Base-by-base conservation (phyloP, 2,113 vertebrate genomes). In the Gadus chalcogrammus region DNA sequence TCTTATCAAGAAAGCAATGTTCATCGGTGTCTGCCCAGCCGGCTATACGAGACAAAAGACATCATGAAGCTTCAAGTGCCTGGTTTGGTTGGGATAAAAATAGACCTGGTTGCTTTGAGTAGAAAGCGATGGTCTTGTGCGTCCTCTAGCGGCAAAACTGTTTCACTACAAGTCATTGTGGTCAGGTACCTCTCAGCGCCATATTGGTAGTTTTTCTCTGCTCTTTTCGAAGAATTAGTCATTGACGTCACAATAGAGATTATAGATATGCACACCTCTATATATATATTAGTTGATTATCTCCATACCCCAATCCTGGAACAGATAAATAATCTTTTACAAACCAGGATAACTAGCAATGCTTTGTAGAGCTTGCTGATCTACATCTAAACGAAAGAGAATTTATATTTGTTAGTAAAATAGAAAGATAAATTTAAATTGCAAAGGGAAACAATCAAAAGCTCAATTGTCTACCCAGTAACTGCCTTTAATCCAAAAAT, bases 21-120 rank as follows among this genome's bases (percentile, higher is more conserved):
- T 70, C 67, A 38, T 78, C 22, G 53, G 12, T 59, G 48, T 31
- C 65, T 65, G 66, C 59, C 38, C 24, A 55, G 71, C 63, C 77
- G 74, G 64, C 56, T 80, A 75, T 4, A 82, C 78, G 60, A 79
- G 71, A 82, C 78, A 80, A 85, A 84, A 82, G 55, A 83, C 73
- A 77, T 70, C 68, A 85, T 72, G 68, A 80, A 82, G 78, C 80
- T 78, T 74, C 64, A 79, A 82, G 78, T 85, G 76, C 82, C 76
- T 84, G 61, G 71, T 73, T 82, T 66, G 70, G 24, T 75, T 4
- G 15, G 38, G 84, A 61, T 89, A 86, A 86, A 89, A 89, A 89
- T 89, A 88, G 85, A 87, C 38, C 28, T 16, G 70, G 75, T 72
- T 69, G 67, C 72, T 53, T 12, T 67, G 72, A 53, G 27, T 78